Conservation (phyloP, 2,113 vertebrate genomes). For the Hyperopisus bebe region DNA sequence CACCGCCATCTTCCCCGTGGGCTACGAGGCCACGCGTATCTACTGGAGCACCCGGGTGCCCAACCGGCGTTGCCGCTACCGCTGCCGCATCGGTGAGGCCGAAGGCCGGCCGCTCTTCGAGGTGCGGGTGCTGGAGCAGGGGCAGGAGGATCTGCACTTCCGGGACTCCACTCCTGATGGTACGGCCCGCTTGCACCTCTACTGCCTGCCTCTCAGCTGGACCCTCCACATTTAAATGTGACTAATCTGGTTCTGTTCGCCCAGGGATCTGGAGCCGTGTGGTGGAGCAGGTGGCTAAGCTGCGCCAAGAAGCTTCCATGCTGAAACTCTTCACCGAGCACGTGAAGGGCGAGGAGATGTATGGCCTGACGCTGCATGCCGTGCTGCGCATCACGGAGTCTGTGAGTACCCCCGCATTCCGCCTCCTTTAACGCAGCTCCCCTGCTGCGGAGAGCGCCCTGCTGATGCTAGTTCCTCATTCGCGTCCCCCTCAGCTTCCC, state of each 20-base stretch:
- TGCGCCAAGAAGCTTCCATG: constrained; percentile 90
- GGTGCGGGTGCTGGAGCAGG: constrained; percentile 88
- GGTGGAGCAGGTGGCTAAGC: constrained; percentile 81
- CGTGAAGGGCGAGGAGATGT: constrained; percentile 95
- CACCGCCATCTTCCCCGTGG: constrained; percentile 88
- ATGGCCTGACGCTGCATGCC: constrained; percentile 86
- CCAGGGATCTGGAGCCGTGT: constrained; percentile 84
- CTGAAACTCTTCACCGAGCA: constrained; percentile 92
- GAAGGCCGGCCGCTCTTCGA: constrained; percentile 81
- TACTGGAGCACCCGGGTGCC: constrained; percentile 97
- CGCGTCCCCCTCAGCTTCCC: constrained; percentile 65
- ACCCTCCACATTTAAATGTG: neutral
- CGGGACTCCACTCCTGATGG: constrained; percentile 79
- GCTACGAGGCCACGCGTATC: constrained; percentile 92
- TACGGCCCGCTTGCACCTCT: constrained; percentile 41
- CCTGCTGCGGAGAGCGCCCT: neutral
- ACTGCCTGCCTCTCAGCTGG: neutral
- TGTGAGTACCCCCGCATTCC: constrained; percentile 55
- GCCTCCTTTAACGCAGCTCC: neutral
- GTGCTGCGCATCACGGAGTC: constrained; percentile 96
- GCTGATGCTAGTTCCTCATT: neutral
- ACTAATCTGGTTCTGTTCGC: neutral
- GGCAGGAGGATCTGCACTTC: constrained; percentile 86
- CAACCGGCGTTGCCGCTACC: constrained; percentile 93
- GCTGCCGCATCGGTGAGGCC: constrained; percentile 86